A percentile compares a stretch with the other conserved stretches of the same genome.
Evolutionary conservation across 2,888 invertebrate genomes (phyloP).

Genomic region (Tenthredo scrophulariae): DNA sequence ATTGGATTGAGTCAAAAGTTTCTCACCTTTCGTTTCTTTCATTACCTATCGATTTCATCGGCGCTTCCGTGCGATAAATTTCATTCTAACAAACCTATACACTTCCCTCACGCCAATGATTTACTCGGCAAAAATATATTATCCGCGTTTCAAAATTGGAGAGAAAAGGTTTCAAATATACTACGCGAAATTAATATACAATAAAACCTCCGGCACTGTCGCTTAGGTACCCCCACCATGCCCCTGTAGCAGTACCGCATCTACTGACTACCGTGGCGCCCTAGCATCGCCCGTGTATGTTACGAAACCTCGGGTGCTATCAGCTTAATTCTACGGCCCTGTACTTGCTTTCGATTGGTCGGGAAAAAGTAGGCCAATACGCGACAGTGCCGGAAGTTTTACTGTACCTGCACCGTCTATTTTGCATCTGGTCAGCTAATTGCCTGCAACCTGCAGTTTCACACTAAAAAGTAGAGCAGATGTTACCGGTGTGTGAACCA

Average conservation of each 20-base stretch:
- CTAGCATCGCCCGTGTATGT: no score
- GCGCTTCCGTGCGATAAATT: slow-evolving; percentile 37
- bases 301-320: no score
- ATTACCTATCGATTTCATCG: slow-evolving; percentile 45
- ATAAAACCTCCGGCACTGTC: no score
- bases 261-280: no score
- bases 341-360: no score
- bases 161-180: background rate
- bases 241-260: no score
- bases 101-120: background rate
- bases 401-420: background rate
- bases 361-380: no score
- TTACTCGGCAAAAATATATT: background rate
- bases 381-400: no score
- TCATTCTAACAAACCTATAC: background rate
- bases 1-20: slow-evolving; percentile 43
- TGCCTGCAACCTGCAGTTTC: background rate
- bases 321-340: no score
- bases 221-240: no score
- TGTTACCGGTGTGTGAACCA: slow-evolving; percentile 37
- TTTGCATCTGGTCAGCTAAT: slow-evolving; percentile 32
- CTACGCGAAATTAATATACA: background rate
- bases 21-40: slow-evolving; percentile 29
- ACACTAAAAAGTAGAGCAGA: slow-evolving; percentile 45
- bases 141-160: background rate